A percentile compares a stretch with the other conserved stretches of the same genome.
These are phyloP conservation scores for Piscicola geometra DNA, from an alignment of 2,888 invertebrate species.

Conservation along the genomic window DNA sequence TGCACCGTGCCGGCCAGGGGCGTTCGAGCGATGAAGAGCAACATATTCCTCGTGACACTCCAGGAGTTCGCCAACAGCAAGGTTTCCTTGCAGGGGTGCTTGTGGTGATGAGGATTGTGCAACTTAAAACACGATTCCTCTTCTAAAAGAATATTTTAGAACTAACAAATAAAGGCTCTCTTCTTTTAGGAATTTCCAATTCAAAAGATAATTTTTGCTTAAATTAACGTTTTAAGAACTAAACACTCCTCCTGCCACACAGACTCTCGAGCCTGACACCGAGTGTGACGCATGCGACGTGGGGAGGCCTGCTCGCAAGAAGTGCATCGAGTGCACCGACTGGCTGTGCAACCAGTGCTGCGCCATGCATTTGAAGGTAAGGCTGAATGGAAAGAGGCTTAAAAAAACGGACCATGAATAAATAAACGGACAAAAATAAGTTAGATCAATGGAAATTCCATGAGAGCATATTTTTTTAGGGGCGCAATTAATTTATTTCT, in stretches of 20 bases:
- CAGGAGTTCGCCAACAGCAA: slow-evolving; percentile 44
- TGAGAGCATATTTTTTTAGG: no score
- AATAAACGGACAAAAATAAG: no score
- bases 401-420: no score
- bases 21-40: slow-evolving; percentile 42
- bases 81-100: not conserved
- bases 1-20: slow-evolving; percentile 43
- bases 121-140: no score
- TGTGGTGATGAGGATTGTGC: no score
- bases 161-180: no score
- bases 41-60: slow-evolving; percentile 44
- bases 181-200: no score
- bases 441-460: no score
- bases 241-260: not conserved
- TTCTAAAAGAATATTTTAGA: no score
- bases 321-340: slow-evolving; percentile 45
- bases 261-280: slow-evolving; percentile 37
- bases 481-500: not conserved
- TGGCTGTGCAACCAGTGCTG: slow-evolving; percentile 45
- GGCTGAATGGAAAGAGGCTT: not conserved
- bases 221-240: no score
- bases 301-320: slow-evolving; percentile 38
- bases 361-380: slow-evolving; percentile 41
- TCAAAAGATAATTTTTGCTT: no score
- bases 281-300: slow-evolving; percentile 44